These are phyloP conservation scores for Caloenas nicobarica DNA, from an alignment of 2,113 vertebrate genomes.

Conservation along the genomic window DNA sequence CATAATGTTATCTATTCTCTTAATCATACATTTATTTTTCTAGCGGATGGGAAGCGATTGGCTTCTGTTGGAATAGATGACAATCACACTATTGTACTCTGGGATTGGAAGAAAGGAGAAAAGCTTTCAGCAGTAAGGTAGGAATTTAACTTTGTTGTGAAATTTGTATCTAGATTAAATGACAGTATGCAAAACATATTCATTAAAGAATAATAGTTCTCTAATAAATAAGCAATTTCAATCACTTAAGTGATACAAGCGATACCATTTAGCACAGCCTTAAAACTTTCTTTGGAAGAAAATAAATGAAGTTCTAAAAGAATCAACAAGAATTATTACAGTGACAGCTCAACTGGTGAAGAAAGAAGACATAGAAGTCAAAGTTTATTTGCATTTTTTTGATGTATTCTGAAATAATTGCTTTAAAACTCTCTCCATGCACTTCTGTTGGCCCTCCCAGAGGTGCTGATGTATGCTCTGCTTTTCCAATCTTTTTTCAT, in stretches of 20 bases:
- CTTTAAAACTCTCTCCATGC: neutral
- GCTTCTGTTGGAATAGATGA: constrained; percentile 95
- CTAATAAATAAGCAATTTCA: neutral
- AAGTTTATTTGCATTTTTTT: neutral
- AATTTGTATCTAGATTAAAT: neutral
- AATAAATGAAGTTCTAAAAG: neutral
- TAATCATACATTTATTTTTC: constrained; percentile 49
- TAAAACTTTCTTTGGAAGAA: neutral
- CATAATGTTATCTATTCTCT: constrained; percentile 32
- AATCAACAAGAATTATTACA: neutral
- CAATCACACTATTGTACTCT: constrained; percentile 91
- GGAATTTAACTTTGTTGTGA: neutral
- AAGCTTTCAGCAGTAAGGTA: constrained; percentile 93
- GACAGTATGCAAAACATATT: neutral
- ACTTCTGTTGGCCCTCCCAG: neutral
- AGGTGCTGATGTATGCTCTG: neutral
- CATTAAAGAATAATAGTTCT: neutral
- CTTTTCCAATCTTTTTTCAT: neutral
- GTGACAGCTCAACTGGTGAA: neutral
- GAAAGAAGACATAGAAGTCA: neutral
- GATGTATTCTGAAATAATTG: neutral
- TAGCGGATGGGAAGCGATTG: constrained; percentile 95
- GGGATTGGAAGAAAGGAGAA: constrained; percentile 99
- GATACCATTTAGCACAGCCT: neutral
- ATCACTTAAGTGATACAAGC: neutral